phyloP scores from a whole-genome alignment of 2,888 invertebrate genomes.

The Stomorhina lunata region DNA sequence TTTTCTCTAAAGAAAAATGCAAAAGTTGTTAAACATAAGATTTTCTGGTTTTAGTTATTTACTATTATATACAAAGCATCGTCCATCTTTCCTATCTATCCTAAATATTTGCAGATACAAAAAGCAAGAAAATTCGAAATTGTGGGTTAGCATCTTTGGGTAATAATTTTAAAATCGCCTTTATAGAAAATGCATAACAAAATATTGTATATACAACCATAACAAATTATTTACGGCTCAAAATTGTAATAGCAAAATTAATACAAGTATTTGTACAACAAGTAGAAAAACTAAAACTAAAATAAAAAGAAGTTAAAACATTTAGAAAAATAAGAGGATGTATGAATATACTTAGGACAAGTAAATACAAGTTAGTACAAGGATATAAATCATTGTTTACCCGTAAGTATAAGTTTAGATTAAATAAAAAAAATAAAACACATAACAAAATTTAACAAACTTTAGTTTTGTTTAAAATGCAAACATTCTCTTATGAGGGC shows the following conservation, averaged over 20 bases:
- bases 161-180: conserved; percentile 48
- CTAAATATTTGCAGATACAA: background rate
- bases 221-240: conserved; percentile 16
- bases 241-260: conserved; percentile 43
- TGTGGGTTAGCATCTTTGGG: conserved; percentile 31
- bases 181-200: conserved; percentile 24
- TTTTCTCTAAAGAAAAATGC: conserved; percentile 11
- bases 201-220: background rate
- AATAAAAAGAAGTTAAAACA: background rate
- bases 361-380: conserved; percentile 22
- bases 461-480: conserved; percentile 30
- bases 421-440: no score
- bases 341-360: conserved; percentile 17
- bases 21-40: conserved; percentile 22
- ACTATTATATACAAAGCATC: background rate
- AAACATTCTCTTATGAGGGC: background rate
- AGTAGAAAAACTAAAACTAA: background rate
- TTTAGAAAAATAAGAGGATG: background rate
- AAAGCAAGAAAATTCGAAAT: background rate
- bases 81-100: background rate
- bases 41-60: conserved; percentile 22
- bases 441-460: conserved; percentile 32
- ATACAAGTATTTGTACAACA: conserved; percentile 36
- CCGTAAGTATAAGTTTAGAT: conserved; percentile 44
- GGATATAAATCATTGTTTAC: conserved; percentile 62